These are phyloP conservation scores for Myanophis thanlyinensis DNA, from an alignment of 2,113 vertebrate species.

Conservation along the genomic window DNA sequence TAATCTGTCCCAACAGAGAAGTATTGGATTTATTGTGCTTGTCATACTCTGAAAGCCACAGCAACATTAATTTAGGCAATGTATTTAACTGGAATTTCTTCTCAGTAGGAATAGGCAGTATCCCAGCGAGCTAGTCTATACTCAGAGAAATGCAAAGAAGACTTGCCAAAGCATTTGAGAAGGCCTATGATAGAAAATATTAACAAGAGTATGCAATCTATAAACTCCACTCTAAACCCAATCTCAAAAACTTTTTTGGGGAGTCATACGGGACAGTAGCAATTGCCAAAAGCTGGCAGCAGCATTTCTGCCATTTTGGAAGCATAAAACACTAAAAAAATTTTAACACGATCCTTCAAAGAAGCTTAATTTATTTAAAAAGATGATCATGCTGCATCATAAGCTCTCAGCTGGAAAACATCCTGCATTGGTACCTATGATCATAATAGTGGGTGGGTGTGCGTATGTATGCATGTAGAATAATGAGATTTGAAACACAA, in stretches of 20 bases:
- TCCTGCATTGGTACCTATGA: not conserved
- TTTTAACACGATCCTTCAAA: not conserved
- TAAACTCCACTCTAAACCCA: not conserved
- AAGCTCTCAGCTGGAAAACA: not conserved
- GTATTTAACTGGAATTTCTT: not conserved
- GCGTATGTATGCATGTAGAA: not conserved
- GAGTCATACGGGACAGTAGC: not conserved
- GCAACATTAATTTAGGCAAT: not conserved
- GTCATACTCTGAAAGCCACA: not conserved
- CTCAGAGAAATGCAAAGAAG: not conserved
- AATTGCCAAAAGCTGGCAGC: not conserved
- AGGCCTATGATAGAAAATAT: not conserved
- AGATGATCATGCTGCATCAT: not conserved
- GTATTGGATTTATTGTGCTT: not conserved
- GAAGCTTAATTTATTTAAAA: not conserved
- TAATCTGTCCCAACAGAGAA: not conserved
- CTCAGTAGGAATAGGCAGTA: not conserved
- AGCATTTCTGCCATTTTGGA: not conserved
- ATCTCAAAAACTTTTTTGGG: not conserved
- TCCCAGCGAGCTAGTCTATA: not conserved
- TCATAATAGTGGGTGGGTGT: not conserved
- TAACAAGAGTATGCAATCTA: not conserved
- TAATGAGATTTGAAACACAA: not conserved
- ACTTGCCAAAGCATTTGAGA: not conserved
- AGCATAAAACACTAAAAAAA: not conserved